phyloP scores from a whole-genome alignment of 2,113 vertebrate genomes.

The Motacilla tschutschensis region DNA sequence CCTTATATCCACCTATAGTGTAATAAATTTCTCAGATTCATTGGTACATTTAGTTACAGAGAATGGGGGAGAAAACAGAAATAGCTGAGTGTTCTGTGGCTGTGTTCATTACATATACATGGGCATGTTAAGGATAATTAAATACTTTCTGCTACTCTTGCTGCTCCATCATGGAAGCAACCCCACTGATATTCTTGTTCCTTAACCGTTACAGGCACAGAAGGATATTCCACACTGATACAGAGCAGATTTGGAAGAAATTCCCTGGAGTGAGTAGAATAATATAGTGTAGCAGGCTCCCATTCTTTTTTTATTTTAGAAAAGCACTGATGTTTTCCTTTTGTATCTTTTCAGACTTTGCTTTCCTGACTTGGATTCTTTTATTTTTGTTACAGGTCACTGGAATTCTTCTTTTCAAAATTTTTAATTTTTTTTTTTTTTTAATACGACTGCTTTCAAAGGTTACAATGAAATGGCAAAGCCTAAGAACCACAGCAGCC shows the following conservation, averaged over 20 bases:
- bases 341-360: neutral
- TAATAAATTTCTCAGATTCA: neutral
- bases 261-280: neutral
- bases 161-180: neutral
- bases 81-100: fast-evolving
- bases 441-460: neutral
- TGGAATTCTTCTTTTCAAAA: neutral
- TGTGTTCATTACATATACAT: neutral
- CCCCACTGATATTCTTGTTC: neutral
- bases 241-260: neutral
- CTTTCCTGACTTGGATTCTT: neutral
- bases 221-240: neutral
- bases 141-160: neutral
- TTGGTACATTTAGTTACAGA: neutral
- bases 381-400: neutral
- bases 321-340: neutral
- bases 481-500: neutral
- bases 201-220: neutral
- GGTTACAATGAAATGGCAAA: neutral
- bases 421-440: too few relatives aligned
- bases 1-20: neutral
- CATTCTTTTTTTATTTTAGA: neutral
- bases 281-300: neutral
- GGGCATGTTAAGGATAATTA: neutral
- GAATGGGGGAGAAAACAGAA: neutral